Base-by-base conservation (phyloP, 37 sponge, comb jelly and placozoan genomes). In the Geodia barretti region DNA sequence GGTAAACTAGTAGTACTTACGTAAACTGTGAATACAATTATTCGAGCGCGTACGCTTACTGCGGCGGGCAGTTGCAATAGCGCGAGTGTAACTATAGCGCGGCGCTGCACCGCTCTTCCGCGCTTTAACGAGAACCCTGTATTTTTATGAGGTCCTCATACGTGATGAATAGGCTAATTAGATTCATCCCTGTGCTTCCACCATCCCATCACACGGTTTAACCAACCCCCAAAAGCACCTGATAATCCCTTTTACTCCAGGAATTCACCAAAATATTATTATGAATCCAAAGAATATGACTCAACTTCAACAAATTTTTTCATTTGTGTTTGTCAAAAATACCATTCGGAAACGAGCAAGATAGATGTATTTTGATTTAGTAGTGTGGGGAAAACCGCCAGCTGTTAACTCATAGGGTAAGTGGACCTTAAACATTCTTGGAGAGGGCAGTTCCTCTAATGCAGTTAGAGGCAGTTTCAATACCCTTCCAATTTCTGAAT, bases 121-220 rank as follows among this genome's bases (percentile, higher is more conserved):
- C n/a, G n/a, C n/a, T n/a, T n/a, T n/a, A n/a, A n/a, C n/a, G n/a
- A n/a, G n/a, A n/a, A n/a, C n/a, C n/a, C n/a, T n/a, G n/a, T n/a
- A n/a, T n/a, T n/a, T n/a, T n/a, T n/a, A n/a, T n/a, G n/a, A 82
- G 72, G 26, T 79, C 80, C 47, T 86, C 87, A 47, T 78, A 86
- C 4, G 76, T 68, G 4, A 86, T 59, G 25, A 86, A 79, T 5
- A 61, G 61, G 40, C 72, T 72, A n/a, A 69, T 86, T 80, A 4
- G 74, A 54, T 28, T 33, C 70, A 3, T 71, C 81, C 32, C 61
- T 71, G 25, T 79, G 80, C 33, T 60, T 68, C 81, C 80, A 73
- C 81, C 80, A 86, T 17, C 81, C 81, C 17, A 64, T 14, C 4
- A 86, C 69, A n/a, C 73, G 83, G 42, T 82, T 65, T 33, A 82